Percentiles rank a stretch among this genome's conserved stretches.
These are phyloP conservation scores for Setophaga coronata DNA, from an alignment of 2,113 vertebrate species.

Conservation along the genomic window DNA sequence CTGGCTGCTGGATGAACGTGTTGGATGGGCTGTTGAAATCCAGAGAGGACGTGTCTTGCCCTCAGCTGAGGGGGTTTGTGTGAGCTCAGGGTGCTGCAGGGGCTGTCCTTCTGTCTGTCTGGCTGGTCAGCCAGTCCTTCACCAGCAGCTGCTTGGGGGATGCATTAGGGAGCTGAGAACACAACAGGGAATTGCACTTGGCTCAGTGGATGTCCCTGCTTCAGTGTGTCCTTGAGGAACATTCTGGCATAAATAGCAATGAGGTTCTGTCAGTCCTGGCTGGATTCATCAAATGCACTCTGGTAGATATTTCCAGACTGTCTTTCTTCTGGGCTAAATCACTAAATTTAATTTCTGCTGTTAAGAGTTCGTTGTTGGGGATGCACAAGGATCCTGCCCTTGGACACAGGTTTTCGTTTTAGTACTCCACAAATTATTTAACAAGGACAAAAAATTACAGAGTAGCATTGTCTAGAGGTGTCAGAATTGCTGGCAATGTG, in stretches of 20 bases:
- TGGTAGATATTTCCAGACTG: not conserved
- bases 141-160: not conserved
- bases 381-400: not conserved
- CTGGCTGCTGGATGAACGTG: not conserved
- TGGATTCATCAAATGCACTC: not conserved
- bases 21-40: not conserved
- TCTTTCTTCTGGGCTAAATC: not conserved
- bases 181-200: not conserved
- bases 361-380: not conserved
- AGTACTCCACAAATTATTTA: not conserved
- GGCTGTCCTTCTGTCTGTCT: too few species aligned
- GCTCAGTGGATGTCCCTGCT: not conserved
- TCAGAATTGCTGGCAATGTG: not conserved
- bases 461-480: not conserved
- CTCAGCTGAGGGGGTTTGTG: not conserved
- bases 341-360: constrained; percentile 6
- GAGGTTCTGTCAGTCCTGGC: not conserved
- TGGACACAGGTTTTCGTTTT: not conserved
- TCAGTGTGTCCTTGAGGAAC: constrained; percentile 21
- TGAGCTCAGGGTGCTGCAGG: not conserved
- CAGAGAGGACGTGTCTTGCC: rapidly evolving
- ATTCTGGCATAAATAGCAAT: not conserved
- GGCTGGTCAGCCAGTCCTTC: not conserved
- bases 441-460: not conserved
- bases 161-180: not conserved